Evolutionary conservation across 2,113 vertebrate genomes (phyloP).

Genomic region (Cardinalis cardinalis): DNA sequence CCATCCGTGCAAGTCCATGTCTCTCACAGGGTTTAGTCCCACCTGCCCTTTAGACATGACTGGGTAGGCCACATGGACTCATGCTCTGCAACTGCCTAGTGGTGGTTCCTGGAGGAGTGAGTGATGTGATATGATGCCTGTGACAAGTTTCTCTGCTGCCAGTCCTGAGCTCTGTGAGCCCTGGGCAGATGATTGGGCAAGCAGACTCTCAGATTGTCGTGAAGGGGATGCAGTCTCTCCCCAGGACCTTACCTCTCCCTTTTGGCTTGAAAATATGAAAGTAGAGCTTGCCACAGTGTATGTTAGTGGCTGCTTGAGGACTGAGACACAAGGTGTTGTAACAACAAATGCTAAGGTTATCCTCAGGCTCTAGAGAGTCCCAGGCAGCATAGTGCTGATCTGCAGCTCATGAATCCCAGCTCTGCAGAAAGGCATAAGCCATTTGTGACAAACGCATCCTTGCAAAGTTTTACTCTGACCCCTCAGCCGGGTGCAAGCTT

Average conservation of each 20-base stretch:
- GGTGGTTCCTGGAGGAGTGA: neutral
- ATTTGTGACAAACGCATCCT: neutral
- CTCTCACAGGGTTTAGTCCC: neutral
- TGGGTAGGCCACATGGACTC: neutral
- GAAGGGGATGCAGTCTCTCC: neutral
- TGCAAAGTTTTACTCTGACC: neutral
- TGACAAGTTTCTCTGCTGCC: neutral
- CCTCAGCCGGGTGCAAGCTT: neutral
- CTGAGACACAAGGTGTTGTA: neutral
- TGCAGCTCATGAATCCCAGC: neutral
- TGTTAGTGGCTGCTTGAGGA: neutral
- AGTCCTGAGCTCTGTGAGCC: neutral
- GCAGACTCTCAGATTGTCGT: neutral
- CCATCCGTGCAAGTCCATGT: rapidly evolving
- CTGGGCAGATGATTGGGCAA: neutral
- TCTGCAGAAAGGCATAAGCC: neutral
- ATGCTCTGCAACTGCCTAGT: neutral
- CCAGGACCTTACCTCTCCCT: neutral
- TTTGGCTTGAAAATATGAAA: neutral
- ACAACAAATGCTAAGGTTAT: neutral
- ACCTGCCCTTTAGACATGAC: rapidly evolving
- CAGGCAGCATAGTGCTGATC: neutral
- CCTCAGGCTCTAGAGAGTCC: neutral
- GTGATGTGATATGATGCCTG: rapidly evolving
- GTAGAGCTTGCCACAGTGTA: neutral